Conservation (phyloP, 1,140 invertebrate species). For the Drosophila eugracilis region DNA sequence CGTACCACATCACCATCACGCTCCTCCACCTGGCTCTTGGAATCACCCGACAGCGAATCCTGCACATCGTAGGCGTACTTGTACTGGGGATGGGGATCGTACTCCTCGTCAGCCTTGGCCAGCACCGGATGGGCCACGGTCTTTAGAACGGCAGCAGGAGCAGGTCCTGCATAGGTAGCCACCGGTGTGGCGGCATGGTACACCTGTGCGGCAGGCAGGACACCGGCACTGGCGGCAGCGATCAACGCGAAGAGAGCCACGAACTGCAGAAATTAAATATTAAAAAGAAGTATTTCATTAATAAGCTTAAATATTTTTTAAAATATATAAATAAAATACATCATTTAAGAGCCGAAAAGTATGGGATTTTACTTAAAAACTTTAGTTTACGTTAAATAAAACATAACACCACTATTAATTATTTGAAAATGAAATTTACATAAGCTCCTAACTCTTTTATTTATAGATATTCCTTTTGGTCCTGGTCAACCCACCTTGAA, state of each 20-base stretch:
- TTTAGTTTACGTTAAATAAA: too few relatives aligned
- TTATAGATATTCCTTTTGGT: not conserved
- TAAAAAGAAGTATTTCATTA: too few relatives aligned
- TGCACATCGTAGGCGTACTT: slow-evolving; percentile 85
- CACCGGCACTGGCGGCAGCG: slow-evolving; percentile 43
- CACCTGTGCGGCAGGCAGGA: slow-evolving; percentile 45
- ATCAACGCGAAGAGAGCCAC: slow-evolving; percentile 51
- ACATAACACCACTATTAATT: too few relatives aligned
- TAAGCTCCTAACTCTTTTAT: too few relatives aligned
- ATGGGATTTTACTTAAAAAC: too few relatives aligned
- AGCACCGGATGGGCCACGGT: slow-evolving; percentile 50
- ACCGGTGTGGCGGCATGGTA: slow-evolving; percentile 53
- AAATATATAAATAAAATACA: too few relatives aligned
- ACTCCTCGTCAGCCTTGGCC: slow-evolving; percentile 59
- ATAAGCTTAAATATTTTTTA: too few relatives aligned
- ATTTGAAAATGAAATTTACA: too few relatives aligned
- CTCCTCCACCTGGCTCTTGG: slow-evolving; percentile 86
- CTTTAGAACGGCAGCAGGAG: slow-evolving; percentile 13
- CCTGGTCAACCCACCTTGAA: slow-evolving; percentile 38
- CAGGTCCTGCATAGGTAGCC: slow-evolving; percentile 22
- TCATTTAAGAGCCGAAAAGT: too few relatives aligned
- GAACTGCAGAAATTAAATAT: slow-evolving; percentile 39
- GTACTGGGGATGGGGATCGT: slow-evolving; percentile 85
- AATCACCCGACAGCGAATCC: slow-evolving; percentile 86
- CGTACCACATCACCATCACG: slow-evolving; percentile 86